phyloP scores from a whole-genome alignment of 2,113 vertebrate genomes.

The Marmota monax region DNA sequence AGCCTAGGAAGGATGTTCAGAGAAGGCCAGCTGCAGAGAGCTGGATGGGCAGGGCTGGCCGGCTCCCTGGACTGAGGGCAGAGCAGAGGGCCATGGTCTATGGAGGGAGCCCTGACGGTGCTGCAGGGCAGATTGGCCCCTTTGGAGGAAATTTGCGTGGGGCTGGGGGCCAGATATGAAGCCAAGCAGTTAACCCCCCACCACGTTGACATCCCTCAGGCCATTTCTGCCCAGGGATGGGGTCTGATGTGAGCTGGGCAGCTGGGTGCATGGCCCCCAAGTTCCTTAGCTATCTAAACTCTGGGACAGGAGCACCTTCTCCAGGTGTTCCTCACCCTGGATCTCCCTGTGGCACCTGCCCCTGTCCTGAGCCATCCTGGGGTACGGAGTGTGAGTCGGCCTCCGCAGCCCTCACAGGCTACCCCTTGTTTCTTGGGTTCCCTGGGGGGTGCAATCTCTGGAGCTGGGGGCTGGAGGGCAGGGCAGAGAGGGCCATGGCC shows the following conservation, averaged over 20 bases:
- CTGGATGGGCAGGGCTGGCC: rapidly evolving
- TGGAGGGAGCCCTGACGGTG: background rate
- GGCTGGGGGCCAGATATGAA: background rate
- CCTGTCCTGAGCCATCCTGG: too few species aligned
- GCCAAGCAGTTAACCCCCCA: background rate
- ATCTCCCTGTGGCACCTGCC: background rate
- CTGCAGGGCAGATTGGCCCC: rapidly evolving
- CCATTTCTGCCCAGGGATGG: rapidly evolving
- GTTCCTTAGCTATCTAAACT: too few species aligned
- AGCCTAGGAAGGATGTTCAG: background rate
- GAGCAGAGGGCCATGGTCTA: too few species aligned
- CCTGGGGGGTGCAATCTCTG: background rate
- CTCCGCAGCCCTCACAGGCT: background rate
- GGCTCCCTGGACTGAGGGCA: rapidly evolving
- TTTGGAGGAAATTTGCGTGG: rapidly evolving
- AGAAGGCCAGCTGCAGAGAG: background rate
- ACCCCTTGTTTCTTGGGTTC: background rate
- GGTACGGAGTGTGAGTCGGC: rapidly evolving
- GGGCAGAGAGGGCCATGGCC: background rate
- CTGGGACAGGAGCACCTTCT: too few species aligned
- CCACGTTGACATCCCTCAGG: background rate
- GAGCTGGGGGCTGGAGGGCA: too few species aligned
- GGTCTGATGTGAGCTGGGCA: too few species aligned
- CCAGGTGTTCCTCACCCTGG: background rate
- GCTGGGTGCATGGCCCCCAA: background rate